These are phyloP conservation scores for Narcine bancroftii DNA, from an alignment of 2,113 vertebrate species.

Conservation along the genomic window DNA sequence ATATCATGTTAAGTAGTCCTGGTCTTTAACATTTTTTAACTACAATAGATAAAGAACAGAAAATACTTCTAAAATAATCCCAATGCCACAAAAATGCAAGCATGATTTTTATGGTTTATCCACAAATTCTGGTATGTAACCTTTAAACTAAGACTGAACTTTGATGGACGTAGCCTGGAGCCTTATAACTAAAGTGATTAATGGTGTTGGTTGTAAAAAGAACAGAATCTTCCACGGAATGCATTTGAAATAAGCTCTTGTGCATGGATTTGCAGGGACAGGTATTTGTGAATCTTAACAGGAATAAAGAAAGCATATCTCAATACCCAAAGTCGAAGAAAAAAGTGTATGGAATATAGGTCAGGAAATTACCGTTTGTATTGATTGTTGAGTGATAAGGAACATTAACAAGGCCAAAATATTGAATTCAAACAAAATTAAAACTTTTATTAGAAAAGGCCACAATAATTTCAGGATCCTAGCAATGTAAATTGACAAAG, in stretches of 20 bases:
- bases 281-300: not conserved
- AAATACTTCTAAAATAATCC: not conserved
- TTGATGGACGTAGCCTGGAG: slow-evolving; percentile 43
- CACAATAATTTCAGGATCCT: not conserved
- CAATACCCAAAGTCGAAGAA: no score
- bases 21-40: not conserved
- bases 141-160: slow-evolving; percentile 41
- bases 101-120: not conserved
- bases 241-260: slow-evolving; percentile 39
- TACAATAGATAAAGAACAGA: not conserved
- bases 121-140: slow-evolving; percentile 48
- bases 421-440: not conserved
- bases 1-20: no score
- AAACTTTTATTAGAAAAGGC: not conserved
- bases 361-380: not conserved
- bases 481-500: not conserved
- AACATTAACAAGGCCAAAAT: not conserved
- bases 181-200: slow-evolving; percentile 44
- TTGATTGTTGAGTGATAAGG: no score
- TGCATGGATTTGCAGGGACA: slow-evolving; percentile 40
- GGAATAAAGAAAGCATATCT: not conserved
- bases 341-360: not conserved
- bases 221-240: not conserved
- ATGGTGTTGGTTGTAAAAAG: slow-evolving; percentile 44
- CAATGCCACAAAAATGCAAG: slow-evolving; percentile 6